Percentiles rank a stretch among this genome's conserved stretches.
These are phyloP conservation scores for Lateolabrax maculatus DNA, from an alignment of 2,797 vertebrate species.

Conservation along the genomic window DNA sequence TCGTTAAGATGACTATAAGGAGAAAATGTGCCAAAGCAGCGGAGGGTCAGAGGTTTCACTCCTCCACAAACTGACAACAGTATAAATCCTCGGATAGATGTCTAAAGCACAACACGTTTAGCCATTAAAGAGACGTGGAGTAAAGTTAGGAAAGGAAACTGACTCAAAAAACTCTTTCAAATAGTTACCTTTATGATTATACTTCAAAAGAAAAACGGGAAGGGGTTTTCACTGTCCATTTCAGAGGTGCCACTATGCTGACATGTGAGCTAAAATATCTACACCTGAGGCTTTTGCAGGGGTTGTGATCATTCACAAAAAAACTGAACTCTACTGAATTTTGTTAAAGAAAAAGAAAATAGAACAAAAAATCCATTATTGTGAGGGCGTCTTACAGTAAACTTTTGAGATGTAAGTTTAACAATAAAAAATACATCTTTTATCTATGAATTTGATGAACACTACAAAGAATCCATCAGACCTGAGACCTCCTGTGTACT, in stretches of 20 bases:
- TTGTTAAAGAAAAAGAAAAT: neutral
- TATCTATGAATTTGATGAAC: neutral
- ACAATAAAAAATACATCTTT: neutral
- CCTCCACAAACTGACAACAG: constrained; percentile 49
- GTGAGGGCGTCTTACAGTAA: neutral
- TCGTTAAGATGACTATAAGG: constrained; percentile 36
- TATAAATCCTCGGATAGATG: constrained; percentile 22
- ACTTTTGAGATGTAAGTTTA: no score
- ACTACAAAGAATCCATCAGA: no score
- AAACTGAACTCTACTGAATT: neutral
- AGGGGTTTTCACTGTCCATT: neutral
- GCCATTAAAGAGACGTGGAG: constrained; percentile 18
- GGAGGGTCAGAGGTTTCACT: constrained; percentile 59
- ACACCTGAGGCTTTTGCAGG: no score
- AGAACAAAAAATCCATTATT: neutral
- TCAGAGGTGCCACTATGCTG: no score
- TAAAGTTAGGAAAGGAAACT: constrained; percentile 19
- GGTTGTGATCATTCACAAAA: no score
- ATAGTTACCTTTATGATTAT: neutral
- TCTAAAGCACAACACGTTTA: constrained; percentile 18
- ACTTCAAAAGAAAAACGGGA: neutral
- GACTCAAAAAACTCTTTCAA: neutral
- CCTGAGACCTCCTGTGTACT: no score
- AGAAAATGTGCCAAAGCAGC: constrained; percentile 32
- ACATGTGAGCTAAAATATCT: neutral